These are phyloP conservation scores for Paradisaea rubra DNA, from an alignment of 2,113 vertebrate species.

Conservation along the genomic window DNA sequence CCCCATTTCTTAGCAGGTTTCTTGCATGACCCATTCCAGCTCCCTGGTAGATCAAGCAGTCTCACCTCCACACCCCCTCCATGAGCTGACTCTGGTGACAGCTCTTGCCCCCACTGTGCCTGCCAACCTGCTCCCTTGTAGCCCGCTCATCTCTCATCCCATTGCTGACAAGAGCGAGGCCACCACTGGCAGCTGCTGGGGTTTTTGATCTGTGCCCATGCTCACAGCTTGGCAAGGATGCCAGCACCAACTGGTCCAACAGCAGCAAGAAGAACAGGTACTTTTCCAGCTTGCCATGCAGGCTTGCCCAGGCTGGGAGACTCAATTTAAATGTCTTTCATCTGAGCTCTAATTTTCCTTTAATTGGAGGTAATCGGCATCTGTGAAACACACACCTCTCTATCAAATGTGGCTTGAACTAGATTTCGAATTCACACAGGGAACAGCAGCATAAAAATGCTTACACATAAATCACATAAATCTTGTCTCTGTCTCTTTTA, in stretches of 20 bases:
- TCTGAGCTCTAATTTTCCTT: neutral
- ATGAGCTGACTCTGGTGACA: neutral
- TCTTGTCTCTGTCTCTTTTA: neutral
- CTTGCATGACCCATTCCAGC: neutral
- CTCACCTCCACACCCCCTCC: neutral
- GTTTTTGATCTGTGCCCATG: neutral
- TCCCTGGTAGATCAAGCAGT: neutral
- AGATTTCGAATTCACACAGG: neutral
- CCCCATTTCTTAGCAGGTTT: neutral
- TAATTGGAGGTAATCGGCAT: neutral
- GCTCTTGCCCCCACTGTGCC: neutral
- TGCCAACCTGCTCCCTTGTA: neutral
- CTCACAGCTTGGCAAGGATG: neutral
- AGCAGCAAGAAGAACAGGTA: neutral
- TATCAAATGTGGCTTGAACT: neutral
- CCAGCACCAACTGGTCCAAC: neutral
- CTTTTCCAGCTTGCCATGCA: neutral
- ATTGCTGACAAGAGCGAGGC: neutral
- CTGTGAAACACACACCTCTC: neutral
- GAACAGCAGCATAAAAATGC: neutral
- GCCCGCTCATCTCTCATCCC: fast-evolving
- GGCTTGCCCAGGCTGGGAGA: neutral
- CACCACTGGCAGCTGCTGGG: fast-evolving
- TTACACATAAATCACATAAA: neutral
- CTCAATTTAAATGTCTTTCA: neutral